A percentile compares a stretch with the other conserved stretches of the same genome.
Conservation (phyloP, 2,113 vertebrate species). For the Petromus typicus region DNA sequence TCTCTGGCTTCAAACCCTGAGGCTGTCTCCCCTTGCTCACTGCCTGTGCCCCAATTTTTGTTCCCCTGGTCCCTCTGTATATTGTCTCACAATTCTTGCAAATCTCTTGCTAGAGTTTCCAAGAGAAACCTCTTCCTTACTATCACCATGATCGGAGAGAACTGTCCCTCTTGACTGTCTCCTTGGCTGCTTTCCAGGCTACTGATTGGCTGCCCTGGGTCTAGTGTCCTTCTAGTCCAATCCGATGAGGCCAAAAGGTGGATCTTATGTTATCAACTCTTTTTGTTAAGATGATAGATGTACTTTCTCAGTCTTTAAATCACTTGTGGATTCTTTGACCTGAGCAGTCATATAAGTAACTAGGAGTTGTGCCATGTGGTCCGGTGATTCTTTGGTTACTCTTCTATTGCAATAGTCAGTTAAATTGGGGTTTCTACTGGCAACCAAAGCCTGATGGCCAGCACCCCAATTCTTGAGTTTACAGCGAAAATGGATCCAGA, state of each 20-base stretch:
- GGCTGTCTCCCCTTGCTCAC: not conserved
- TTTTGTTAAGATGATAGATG: not conserved
- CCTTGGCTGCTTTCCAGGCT: not conserved
- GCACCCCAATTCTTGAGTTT: not conserved
- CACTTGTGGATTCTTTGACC: not conserved
- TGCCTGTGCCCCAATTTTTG: not conserved
- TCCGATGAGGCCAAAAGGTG: not conserved
- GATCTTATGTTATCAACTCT: not conserved
- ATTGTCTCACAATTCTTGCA: not conserved
- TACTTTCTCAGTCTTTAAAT: not conserved
- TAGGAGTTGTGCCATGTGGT: not conserved
- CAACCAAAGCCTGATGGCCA: not conserved
- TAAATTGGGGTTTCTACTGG: not conserved
- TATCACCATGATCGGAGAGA: not conserved
- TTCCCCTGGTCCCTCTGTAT: not conserved
- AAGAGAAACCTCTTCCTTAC: not conserved
- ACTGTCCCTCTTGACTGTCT: not conserved
- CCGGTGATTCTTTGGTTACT: not conserved
- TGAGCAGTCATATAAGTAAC: not conserved
- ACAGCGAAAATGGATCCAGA: not conserved
- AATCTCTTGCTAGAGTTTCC: not conserved
- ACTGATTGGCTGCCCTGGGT: conserved; percentile 31
- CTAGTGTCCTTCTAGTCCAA: not conserved
- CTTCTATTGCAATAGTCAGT: not conserved
- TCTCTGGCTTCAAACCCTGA: not conserved